A percentile compares a stretch with the other conserved stretches of the same genome.
Conservation (phyloP, 2,113 vertebrate genomes). For the Oreotrochilus melanogaster region DNA sequence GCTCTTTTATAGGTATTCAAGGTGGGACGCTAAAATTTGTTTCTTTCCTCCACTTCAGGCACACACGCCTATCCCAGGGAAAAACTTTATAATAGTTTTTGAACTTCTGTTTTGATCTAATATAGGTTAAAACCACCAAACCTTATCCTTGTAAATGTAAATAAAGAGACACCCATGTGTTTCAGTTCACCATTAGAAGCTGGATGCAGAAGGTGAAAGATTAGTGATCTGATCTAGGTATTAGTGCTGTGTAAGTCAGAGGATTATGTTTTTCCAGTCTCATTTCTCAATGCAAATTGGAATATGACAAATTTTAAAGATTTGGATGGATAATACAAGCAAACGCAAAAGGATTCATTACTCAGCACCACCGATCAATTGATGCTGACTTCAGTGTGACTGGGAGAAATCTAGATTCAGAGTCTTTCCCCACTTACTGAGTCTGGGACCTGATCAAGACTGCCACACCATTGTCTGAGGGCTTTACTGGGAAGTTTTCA, state of each 20-base stretch:
- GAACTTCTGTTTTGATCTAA: neutral
- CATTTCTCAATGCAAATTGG: neutral
- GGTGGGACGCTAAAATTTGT: neutral
- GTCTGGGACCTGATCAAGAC: neutral
- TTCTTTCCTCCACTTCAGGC: neutral
- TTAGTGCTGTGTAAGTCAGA: neutral
- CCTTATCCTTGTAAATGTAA: neutral
- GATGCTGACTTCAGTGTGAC: neutral
- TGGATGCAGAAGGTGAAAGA: neutral
- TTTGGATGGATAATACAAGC: neutral
- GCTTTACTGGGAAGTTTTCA: neutral
- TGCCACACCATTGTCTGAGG: neutral
- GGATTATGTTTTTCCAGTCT: neutral
- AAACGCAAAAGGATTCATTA: neutral
- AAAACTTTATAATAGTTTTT: neutral
- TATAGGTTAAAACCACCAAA: neutral
- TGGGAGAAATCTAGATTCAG: neutral
- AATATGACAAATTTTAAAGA: rapidly evolving
- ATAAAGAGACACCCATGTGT: rapidly evolving
- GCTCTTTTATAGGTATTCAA: neutral
- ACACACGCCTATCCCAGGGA: no score
- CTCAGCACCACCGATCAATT: rapidly evolving
- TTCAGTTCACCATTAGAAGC: neutral
- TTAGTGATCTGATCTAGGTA: neutral
- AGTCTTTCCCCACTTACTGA: neutral